Conservation (phyloP, 2,113 vertebrate genomes). For the Trinectes maculatus region DNA sequence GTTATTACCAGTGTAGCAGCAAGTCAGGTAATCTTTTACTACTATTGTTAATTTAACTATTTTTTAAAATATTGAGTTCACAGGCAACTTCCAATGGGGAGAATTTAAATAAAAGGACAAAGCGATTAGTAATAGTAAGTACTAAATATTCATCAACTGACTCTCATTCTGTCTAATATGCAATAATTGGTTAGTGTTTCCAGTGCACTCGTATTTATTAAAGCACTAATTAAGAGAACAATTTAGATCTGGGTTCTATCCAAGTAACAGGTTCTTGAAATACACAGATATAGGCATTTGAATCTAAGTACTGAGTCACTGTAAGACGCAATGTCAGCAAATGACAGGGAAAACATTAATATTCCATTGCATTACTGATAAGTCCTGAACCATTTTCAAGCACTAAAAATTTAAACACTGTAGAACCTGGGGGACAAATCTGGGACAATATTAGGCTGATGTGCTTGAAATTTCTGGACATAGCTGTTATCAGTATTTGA, state of each 20-base stretch:
- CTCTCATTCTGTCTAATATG: conserved; percentile 11
- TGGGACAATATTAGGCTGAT: background rate
- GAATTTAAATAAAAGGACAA: too few species aligned
- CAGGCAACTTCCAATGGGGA: too few species aligned
- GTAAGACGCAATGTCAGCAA: background rate
- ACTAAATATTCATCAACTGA: conserved; percentile 12
- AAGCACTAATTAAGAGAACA: conserved; percentile 27
- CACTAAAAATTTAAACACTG: background rate
- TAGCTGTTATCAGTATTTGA: background rate
- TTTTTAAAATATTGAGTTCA: too few species aligned
- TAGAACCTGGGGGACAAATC: background rate
- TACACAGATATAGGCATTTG: conserved; percentile 6
- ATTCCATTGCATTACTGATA: background rate
- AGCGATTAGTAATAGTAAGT: too few species aligned
- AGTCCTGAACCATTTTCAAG: background rate
- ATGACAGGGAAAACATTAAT: background rate
- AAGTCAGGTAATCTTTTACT: background rate
- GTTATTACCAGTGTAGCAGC: too few species aligned
- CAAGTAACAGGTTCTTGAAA: conserved; percentile 19
- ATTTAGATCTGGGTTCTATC: conserved; percentile 1
- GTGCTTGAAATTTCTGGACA: background rate
- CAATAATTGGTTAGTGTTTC: conserved; percentile 24
- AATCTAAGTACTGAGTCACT: background rate
- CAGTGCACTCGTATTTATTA: conserved; percentile 17
- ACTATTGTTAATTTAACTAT: too few species aligned